Base-by-base conservation (phyloP, 2,113 vertebrate species). In the Gobiocypris rarus region DNA sequence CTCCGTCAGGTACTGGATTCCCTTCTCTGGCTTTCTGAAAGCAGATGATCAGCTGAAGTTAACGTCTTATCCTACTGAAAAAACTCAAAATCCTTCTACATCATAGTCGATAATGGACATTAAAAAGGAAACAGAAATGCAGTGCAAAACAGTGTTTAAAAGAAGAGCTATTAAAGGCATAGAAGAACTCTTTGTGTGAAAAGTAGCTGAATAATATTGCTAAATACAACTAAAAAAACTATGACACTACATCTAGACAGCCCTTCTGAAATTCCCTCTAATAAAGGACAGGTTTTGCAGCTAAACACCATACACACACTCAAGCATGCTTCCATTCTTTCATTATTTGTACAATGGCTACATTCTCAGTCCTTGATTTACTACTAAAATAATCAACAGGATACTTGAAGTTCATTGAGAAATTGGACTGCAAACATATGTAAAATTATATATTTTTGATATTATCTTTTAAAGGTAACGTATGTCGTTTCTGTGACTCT, bases 11-110 rank as follows among this genome's bases (percentile, higher is more conserved):
- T 99, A 99, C 93, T 99, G 98, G 70, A 99, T 91, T 48, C 98
- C 98, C 87, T 99, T 99, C 84, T 99, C 98, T 7, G 98, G 97
- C 89, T 99, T 99, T 91, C 98, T 99, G 91, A 48, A 85, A 79
- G 90, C 67, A 77, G 9, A 73, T 28, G 3, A 88, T 43, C 19
- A 82, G 61, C 5, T 73, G 1, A 31, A 9, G 17, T 59, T 41
- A 58, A 9, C 22, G 5, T 17, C 5, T 9, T 24, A 26, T 13
- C 7, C 22, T 34, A n/a, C 28, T 56, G 17, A 43, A 78, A 43
- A 78, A 4, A 43, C 11, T 24, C 10, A n/a, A 13, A 58, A 38
- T 38, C 38, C 38, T 7, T 38, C 10, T 8, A 11, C 9, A 10
- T 58, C 75, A 2, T 3, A 24, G 19, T 41, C 48, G 2, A 22